A percentile compares a stretch with the other conserved stretches of the same genome.
Evolutionary conservation across 2,888 invertebrate species (phyloP).

Genomic region (Anoplius nigerrimus): DNA sequence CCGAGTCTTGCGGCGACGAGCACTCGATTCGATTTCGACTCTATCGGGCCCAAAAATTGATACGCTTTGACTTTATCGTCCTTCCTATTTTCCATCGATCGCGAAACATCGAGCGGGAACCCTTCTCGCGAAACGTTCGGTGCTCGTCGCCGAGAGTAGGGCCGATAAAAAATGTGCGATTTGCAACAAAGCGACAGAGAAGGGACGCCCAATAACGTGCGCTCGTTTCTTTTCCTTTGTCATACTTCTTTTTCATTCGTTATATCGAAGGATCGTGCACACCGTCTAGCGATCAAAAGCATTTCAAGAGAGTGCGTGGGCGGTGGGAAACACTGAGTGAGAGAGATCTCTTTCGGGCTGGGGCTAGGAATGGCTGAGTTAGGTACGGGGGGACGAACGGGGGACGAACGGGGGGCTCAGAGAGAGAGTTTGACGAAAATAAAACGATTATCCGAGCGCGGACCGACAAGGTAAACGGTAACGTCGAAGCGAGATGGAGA

Average conservation of each 20-base stretch:
- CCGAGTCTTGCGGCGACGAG: too few relatives aligned
- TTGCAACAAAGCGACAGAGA: constrained; percentile 73
- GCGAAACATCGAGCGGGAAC: too few relatives aligned
- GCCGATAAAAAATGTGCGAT: constrained; percentile 56
- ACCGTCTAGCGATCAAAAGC: constrained; percentile 71
- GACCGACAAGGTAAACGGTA: neutral
- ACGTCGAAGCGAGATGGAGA: neutral
- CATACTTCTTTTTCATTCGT: too few relatives aligned
- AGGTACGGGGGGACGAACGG: too few relatives aligned
- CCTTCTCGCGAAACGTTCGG: too few relatives aligned
- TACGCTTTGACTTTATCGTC: too few relatives aligned
- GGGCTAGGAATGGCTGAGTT: constrained; percentile 1
- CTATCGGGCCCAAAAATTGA: too few relatives aligned
- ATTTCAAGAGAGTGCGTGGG: constrained; percentile 50
- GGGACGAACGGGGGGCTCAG: neutral
- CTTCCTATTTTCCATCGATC: too few relatives aligned
- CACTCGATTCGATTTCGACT: too few relatives aligned
- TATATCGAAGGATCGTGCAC: constrained; percentile 58
- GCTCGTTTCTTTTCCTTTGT: constrained; percentile 50
- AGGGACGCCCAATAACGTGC: constrained; percentile 75
- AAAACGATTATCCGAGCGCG: neutral
- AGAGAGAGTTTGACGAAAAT: neutral
- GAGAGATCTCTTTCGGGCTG: neutral
- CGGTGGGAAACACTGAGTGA: neutral
- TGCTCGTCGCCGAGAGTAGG: neutral